Evolutionary conservation across 2,797 vertebrate species (phyloP).

Genomic region (Falco concolor): DNA sequence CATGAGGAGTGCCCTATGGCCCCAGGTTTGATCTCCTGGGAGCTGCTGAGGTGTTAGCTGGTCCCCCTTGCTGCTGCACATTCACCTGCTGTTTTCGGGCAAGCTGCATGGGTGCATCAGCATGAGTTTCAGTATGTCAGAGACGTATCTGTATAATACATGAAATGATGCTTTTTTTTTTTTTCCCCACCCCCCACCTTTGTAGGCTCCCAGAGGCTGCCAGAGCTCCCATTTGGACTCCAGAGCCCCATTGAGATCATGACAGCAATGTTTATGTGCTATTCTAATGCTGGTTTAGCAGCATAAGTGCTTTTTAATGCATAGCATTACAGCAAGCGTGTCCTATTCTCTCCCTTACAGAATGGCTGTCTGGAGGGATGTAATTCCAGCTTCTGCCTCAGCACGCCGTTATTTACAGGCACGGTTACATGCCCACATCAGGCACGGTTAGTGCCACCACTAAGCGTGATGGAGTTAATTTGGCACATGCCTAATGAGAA

Average conservation of each 20-base stretch:
- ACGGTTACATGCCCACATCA: conserved; percentile 13
- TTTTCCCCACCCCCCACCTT: not conserved
- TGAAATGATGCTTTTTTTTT: not conserved
- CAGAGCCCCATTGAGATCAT: conserved; percentile 42
- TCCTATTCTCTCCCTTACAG: conserved; percentile 43
- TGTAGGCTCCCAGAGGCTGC: not conserved
- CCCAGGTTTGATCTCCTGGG: not conserved
- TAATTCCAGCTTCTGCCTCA: conserved; percentile 65
- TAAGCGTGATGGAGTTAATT: conserved; percentile 40
- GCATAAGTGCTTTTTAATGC: conserved; percentile 62
- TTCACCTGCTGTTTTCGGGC: not conserved
- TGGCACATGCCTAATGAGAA: not conserved
- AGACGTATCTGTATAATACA: not conserved
- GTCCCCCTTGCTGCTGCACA: not conserved
- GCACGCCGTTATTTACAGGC: conserved; percentile 45
- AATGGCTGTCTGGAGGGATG: conserved; percentile 62
- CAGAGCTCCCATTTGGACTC: conserved; percentile 51
- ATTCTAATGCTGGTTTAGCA: conserved; percentile 59
- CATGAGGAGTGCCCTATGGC: not conserved
- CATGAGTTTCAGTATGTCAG: not conserved
- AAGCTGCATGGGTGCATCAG: not conserved
- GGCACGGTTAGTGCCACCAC: conserved; percentile 27
- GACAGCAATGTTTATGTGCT: conserved; percentile 59
- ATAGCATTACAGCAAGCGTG: conserved; percentile 12
- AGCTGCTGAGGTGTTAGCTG: not conserved